Conservation (phyloP, 2,797 vertebrate species). For the Apodemus agrarius region DNA sequence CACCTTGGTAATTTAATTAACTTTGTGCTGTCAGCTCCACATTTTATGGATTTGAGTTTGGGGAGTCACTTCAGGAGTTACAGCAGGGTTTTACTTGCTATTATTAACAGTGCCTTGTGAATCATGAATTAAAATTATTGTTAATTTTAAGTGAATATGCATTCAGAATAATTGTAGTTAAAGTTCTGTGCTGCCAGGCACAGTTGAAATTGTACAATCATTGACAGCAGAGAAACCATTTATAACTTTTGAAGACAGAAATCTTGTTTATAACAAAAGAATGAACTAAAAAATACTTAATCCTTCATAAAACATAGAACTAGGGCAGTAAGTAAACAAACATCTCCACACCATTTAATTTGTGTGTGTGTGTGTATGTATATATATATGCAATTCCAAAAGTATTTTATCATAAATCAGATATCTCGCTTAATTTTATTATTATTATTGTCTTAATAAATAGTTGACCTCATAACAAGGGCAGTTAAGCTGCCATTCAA, state of each 20-base stretch:
- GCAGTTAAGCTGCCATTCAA: slow-evolving; percentile 45
- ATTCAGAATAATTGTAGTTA: background rate
- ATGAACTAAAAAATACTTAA: background rate
- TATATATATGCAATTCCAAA: background rate
- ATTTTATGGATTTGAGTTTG: background rate
- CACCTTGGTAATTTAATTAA: slow-evolving; percentile 29
- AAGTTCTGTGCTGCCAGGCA: background rate
- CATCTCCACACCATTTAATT: background rate
- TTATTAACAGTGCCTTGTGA: background rate
- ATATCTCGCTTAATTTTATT: background rate
- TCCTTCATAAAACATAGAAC: background rate
- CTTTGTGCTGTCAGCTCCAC: background rate
- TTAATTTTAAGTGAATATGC: background rate
- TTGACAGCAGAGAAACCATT: background rate
- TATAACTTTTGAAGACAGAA: background rate
- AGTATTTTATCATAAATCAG: background rate
- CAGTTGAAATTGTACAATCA: background rate
- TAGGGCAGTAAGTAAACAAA: background rate
- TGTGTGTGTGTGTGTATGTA: no score
- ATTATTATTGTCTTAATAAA: background rate
- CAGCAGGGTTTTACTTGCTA: background rate
- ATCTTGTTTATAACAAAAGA: background rate
- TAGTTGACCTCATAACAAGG: background rate
- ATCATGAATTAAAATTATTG: background rate
- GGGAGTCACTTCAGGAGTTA: background rate